A percentile compares a stretch with the other conserved stretches of the same genome.
Conservation (phyloP, 2,888 invertebrate genomes). For the Ischnus inquisitorius region DNA sequence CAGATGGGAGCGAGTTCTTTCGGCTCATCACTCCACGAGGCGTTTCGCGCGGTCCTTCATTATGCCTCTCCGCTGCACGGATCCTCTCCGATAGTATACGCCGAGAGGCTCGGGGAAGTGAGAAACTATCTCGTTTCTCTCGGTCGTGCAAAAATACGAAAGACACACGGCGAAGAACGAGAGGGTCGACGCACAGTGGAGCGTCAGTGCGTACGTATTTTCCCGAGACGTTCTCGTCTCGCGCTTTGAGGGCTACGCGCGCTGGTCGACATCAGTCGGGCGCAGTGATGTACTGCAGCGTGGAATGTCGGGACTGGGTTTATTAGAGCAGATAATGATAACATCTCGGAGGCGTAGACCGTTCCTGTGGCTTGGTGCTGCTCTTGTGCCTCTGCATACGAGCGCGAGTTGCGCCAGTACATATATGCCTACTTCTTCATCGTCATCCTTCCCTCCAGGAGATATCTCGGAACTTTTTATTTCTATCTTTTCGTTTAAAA, state of each 20-base stretch:
- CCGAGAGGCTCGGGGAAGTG: slow-evolving; percentile 52
- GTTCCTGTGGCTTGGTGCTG: slow-evolving; percentile 66
- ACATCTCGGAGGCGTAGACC: slow-evolving; percentile 81
- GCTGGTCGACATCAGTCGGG: slow-evolving; percentile 59
- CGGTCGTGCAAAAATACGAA: slow-evolving; percentile 55
- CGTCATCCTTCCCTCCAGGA: slow-evolving; percentile 64
- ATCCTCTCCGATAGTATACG: slow-evolving; percentile 59
- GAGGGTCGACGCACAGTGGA: not conserved
- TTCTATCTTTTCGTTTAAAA: slow-evolving; percentile 38
- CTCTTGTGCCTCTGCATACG: slow-evolving; percentile 51
- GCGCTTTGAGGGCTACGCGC: slow-evolving; percentile 36
- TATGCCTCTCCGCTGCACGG: slow-evolving; percentile 30
- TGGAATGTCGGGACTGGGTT: slow-evolving; percentile 80
- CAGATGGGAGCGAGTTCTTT: slow-evolving; percentile 35
- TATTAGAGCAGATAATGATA: slow-evolving; percentile 84
- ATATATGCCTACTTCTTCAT: slow-evolving; percentile 60
- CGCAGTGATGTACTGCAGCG: slow-evolving; percentile 77
- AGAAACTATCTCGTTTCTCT: slow-evolving; percentile 60
- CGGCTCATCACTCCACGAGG: slow-evolving; percentile 60
- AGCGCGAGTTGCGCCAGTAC: slow-evolving; percentile 45
- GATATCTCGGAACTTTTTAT: slow-evolving; percentile 53
- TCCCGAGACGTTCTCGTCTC: slow-evolving; percentile 44
- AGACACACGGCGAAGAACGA: not conserved
- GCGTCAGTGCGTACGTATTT: slow-evolving; percentile 19
- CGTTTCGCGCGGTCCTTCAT: slow-evolving; percentile 43